These are phyloP conservation scores for Stenichneumon culpator DNA, from an alignment of 2,888 invertebrate genomes.

Conservation along the genomic window DNA sequence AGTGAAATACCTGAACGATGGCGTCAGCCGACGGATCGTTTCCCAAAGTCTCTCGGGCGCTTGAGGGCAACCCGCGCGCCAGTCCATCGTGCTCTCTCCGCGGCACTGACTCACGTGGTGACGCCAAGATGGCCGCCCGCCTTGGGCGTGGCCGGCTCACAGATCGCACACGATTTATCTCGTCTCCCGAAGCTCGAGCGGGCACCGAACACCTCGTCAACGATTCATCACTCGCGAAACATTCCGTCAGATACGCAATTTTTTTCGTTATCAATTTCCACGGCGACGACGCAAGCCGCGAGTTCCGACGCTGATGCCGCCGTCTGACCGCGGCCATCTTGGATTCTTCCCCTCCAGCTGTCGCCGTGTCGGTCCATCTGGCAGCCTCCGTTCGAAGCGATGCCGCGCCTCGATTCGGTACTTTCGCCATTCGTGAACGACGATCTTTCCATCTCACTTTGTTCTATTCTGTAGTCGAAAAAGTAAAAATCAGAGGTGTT, in stretches of 20 bases:
- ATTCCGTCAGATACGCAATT: conserved; percentile 47
- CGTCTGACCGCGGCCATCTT: conserved; percentile 80
- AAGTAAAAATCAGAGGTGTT: conserved; percentile 66
- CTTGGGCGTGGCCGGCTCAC: conserved; percentile 83
- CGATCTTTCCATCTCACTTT: conserved; percentile 7
- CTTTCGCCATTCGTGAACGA: conserved; percentile 69
- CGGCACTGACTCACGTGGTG: conserved; percentile 81
- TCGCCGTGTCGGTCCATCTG: conserved; percentile 56
- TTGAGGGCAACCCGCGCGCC: conserved; percentile 38
- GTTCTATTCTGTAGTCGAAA: conserved; percentile 40
- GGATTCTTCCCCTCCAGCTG: conserved; percentile 74
- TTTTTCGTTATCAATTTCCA: conserved; percentile 49
- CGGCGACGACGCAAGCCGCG: conserved; percentile 69
- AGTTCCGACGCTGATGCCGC: conserved; percentile 77
- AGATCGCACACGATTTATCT: conserved; percentile 61
- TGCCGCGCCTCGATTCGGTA: conserved; percentile 71
- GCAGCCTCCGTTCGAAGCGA: conserved; percentile 64
- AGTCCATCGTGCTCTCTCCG: conserved; percentile 67
- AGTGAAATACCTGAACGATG: conserved; percentile 75
- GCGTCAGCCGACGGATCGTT: conserved; percentile 72
- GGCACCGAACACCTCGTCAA: conserved; percentile 62
- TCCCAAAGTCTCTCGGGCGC: conserved; percentile 30
- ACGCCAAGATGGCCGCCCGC: conserved; percentile 82
- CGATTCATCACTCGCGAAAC: conserved; percentile 68
- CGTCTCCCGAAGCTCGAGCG: conserved; percentile 56